Percentiles rank a stretch among this genome's conserved stretches.
Conservation (phyloP, 2,888 invertebrate genomes). For the Tetropium fuscum region DNA sequence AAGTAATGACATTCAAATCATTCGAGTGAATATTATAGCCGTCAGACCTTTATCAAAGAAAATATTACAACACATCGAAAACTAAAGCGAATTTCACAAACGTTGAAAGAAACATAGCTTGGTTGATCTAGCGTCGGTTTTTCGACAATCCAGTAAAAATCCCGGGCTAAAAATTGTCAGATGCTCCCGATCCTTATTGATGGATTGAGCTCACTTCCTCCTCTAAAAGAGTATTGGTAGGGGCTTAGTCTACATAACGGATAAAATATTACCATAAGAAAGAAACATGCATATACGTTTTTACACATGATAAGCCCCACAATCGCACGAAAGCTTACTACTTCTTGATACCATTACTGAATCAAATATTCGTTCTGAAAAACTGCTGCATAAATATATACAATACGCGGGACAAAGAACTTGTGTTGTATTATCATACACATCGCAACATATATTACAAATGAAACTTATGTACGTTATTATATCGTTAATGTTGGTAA, state of each 20-base stretch:
- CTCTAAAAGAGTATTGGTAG: slow-evolving; percentile 32
- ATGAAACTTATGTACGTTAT: too few species aligned
- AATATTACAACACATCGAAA: slow-evolving; percentile 41
- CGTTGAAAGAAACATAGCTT: slow-evolving; percentile 47
- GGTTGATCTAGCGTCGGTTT: slow-evolving; percentile 55
- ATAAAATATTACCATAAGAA: slow-evolving; percentile 56
- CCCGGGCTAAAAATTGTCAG: slow-evolving; percentile 60
- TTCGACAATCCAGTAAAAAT: slow-evolving; percentile 60
- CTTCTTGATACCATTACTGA: slow-evolving; percentile 23
- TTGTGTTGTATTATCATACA: too few species aligned
- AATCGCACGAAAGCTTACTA: slow-evolving; percentile 25
- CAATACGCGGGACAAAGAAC: too few species aligned
- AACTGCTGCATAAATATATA: neutral
- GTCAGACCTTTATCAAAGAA: slow-evolving; percentile 57
- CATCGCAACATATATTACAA: too few species aligned
- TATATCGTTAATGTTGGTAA: too few species aligned
- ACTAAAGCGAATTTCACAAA: slow-evolving; percentile 44
- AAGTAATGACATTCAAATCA: slow-evolving; percentile 55
- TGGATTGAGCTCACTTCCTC: slow-evolving; percentile 56
- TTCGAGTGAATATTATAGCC: slow-evolving; percentile 55
- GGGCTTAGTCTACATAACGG: slow-evolving; percentile 41
- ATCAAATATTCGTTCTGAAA: slow-evolving; percentile 7
- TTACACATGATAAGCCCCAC: slow-evolving; percentile 44
- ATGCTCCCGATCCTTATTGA: slow-evolving; percentile 61
- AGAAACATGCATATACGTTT: slow-evolving; percentile 49